phyloP scores from a whole-genome alignment of 2,888 invertebrate species.

The Drymonia ruficornis region DNA sequence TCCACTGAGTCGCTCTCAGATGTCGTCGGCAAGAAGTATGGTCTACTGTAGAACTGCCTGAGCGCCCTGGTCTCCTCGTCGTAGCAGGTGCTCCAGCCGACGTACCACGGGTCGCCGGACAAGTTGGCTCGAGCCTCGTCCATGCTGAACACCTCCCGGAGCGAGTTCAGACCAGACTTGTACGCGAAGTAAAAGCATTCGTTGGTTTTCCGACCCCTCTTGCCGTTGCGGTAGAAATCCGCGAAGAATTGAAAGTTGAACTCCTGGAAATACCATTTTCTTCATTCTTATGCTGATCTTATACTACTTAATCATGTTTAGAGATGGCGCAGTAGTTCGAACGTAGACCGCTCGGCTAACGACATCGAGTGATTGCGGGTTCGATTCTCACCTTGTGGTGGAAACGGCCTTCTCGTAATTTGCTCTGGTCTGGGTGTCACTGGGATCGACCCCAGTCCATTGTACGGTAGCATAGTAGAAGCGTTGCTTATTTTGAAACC shows the following conservation, averaged over 20 bases:
- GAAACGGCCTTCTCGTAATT: too few species aligned
- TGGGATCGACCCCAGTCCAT: too few species aligned
- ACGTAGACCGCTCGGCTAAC: too few species aligned
- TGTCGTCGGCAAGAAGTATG: conserved; percentile 94
- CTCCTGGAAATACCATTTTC: conserved; percentile 57
- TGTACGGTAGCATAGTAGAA: too few species aligned
- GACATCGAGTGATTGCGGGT: too few species aligned
- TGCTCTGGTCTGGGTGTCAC: too few species aligned
- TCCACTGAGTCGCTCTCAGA: conserved; percentile 96
- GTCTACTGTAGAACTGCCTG: conserved; percentile 91
- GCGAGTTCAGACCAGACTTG: conserved; percentile 91
- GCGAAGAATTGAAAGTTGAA: conserved; percentile 95
- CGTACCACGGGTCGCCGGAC: conserved; percentile 88
- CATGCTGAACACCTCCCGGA: conserved; percentile 94
- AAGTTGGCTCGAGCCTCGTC: conserved; percentile 87
- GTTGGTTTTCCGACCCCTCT: conserved; percentile 79
- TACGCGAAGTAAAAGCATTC: conserved; percentile 98
- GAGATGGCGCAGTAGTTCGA: too few species aligned
- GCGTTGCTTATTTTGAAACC: too few species aligned
- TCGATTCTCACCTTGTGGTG: too few species aligned
- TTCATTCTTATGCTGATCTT: too few species aligned
- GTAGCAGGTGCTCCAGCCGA: conserved; percentile 97
- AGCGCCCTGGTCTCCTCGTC: conserved; percentile 91
- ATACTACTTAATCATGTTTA: too few species aligned
- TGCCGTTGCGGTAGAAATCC: conserved; percentile 87